Percentiles rank a stretch among this genome's conserved stretches.
These are phyloP conservation scores for Paelopatides confundens DNA, from an alignment of 53 echinoderm and acorn worm species.

Conservation along the genomic window DNA sequence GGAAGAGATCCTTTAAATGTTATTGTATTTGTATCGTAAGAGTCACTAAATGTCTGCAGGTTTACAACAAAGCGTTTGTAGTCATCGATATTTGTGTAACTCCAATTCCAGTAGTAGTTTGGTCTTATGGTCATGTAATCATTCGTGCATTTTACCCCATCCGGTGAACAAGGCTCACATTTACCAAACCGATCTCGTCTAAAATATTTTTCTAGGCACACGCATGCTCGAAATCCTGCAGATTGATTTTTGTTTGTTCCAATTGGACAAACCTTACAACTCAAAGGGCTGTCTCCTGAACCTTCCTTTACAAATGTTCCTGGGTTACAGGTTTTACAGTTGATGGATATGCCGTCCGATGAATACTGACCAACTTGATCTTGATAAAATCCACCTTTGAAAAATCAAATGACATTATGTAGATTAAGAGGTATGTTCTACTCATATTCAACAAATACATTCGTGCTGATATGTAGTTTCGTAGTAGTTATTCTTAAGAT, in stretches of 20 bases:
- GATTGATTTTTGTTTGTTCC: conserved; percentile 30
- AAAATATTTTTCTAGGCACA: conserved; percentile 24
- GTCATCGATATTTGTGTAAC: not conserved
- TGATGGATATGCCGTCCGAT: not conserved
- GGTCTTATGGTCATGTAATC: conserved; percentile 13
- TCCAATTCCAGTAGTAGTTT: conserved; percentile 57
- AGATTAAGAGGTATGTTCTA: no score
- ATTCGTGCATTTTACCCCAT: not conserved
- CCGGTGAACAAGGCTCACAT: conserved; percentile 29
- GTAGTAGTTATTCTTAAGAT: no score
- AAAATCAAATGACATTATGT: not conserved
- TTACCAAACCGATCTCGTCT: conserved; percentile 37
- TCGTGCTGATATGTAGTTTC: no score
- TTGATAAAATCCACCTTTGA: conserved; percentile 44
- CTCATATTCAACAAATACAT: no score
- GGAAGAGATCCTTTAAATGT: conserved; percentile 21
- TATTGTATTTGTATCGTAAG: not conserved
- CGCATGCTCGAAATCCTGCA: conserved; percentile 52
- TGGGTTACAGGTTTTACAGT: conserved; percentile 39
- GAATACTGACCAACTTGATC: conserved; percentile 28
- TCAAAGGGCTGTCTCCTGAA: not conserved
- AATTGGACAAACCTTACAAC: conserved; percentile 49
- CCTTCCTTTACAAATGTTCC: conserved; percentile 43
- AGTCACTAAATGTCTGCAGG: not conserved
- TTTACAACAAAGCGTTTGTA: conserved; percentile 9